Conservation (phyloP, 2,888 invertebrate genomes). For the Acrobasis suavella region DNA sequence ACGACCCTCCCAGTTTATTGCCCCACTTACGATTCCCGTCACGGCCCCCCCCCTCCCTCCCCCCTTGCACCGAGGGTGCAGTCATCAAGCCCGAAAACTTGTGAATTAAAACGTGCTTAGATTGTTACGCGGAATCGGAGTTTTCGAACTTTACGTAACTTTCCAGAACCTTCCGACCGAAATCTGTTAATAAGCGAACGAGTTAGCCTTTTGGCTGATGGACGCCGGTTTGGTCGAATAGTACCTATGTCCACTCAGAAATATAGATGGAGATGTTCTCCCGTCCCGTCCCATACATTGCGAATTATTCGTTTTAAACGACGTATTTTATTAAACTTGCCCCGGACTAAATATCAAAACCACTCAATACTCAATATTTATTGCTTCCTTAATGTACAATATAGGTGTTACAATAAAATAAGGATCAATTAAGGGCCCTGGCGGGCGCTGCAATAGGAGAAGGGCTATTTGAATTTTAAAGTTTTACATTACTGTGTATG, state of each 20-base stretch:
- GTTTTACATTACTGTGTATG: too few relatives aligned
- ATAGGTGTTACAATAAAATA: too few relatives aligned
- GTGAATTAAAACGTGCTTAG: constrained; percentile 76
- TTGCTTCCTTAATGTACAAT: too few relatives aligned
- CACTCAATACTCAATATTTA: too few relatives aligned
- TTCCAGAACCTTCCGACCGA: constrained; percentile 33
- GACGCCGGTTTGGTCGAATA: constrained; percentile 22
- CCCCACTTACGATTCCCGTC: constrained; percentile 63
- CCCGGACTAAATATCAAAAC: too few relatives aligned
- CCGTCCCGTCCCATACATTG: too few relatives aligned
- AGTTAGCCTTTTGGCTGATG: constrained; percentile 34
- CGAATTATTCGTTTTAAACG: too few relatives aligned
- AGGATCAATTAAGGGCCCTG: too few relatives aligned
- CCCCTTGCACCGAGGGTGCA: constrained; percentile 48
- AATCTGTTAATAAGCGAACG: constrained; percentile 46
- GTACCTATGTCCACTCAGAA: background rate
- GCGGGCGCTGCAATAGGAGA: too few relatives aligned
- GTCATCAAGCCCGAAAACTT: constrained; percentile 72
- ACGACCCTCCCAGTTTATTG: constrained; percentile 60
- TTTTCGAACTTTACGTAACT: constrained; percentile 36
- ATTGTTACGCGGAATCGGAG: constrained; percentile 48
- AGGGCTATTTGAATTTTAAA: too few relatives aligned
- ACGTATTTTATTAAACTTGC: too few relatives aligned
- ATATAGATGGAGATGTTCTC: too few relatives aligned
- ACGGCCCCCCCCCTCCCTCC: constrained; percentile 46